phyloP scores from a whole-genome alignment of 2,888 invertebrate species.

The Stenodema calcarata region DNA sequence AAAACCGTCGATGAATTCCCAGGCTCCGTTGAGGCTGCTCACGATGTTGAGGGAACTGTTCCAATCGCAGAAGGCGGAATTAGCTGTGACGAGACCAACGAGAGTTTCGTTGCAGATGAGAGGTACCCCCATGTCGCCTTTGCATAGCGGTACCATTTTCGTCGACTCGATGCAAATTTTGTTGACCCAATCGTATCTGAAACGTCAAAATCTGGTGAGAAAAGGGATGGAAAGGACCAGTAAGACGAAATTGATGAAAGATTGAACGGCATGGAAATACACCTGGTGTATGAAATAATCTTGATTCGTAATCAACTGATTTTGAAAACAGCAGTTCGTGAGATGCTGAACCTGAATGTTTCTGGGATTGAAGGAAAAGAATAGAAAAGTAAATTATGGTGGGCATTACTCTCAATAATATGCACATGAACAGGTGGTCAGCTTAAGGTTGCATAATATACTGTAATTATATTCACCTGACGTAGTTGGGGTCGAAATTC shows the following conservation, averaged over 20 bases:
- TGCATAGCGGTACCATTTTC: not conserved
- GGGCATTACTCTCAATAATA: too few relatives aligned
- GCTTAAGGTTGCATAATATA: too few relatives aligned
- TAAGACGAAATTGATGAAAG: too few relatives aligned
- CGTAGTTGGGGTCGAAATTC: slow-evolving; percentile 11
- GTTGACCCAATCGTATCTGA: slow-evolving; percentile 20
- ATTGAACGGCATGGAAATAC: too few relatives aligned
- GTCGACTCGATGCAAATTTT: slow-evolving; percentile 30
- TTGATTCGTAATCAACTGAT: too few relatives aligned
- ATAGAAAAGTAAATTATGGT: too few relatives aligned
- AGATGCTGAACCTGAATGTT: too few relatives aligned
- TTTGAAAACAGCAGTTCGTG: too few relatives aligned
- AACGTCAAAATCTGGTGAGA: not conserved
- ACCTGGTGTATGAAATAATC: too few relatives aligned
- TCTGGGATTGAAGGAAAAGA: too few relatives aligned
- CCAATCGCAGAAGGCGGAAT: slow-evolving; percentile 21
- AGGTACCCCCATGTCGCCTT: slow-evolving; percentile 10
- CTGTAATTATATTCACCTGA: not conserved
- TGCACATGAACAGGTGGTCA: too few relatives aligned
- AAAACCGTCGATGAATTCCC: slow-evolving; percentile 15
- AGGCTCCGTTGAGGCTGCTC: slow-evolving; percentile 4
- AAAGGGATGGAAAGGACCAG: not conserved
- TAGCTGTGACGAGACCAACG: not conserved
- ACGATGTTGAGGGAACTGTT: slow-evolving; percentile 12
- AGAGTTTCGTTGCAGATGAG: slow-evolving; percentile 33